These are phyloP conservation scores for Cranoglanis bouderius DNA, from an alignment of 2,113 vertebrate species.

Conservation along the genomic window DNA sequence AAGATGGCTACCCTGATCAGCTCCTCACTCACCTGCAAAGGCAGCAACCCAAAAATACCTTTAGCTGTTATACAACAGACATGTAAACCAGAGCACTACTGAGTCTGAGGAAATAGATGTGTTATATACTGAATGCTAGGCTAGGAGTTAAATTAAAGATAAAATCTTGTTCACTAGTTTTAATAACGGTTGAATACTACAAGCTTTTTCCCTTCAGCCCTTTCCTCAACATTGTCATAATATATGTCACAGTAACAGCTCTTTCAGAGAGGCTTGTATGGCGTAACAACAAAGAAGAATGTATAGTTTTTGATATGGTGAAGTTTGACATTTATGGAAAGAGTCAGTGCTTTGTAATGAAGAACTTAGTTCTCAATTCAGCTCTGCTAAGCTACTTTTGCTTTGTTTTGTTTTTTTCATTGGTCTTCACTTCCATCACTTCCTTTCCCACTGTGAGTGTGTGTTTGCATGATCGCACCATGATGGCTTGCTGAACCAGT, in stretches of 20 bases:
- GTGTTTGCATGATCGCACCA: conserved; percentile 77
- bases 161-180: background rate
- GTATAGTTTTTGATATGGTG: background rate
- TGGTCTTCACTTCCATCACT: background rate
- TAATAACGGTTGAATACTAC: background rate
- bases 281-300: background rate
- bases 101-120: too few relatives aligned
- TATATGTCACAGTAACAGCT: too few relatives aligned
- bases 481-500: conserved; percentile 96
- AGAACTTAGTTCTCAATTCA: background rate
- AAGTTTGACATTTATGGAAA: background rate
- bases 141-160: background rate
- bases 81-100: background rate
- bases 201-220: background rate
- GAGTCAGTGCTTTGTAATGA: background rate
- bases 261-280: background rate
- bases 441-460: background rate
- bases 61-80: background rate
- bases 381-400: background rate
- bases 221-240: too few relatives aligned
- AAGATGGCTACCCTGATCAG: conserved; percentile 97
- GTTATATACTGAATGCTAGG: background rate
- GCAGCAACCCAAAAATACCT: background rate
- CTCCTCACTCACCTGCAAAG: conserved; percentile 91
- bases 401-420: background rate